These are phyloP conservation scores for Rhagoletis zephyria DNA, from an alignment of 1,140 invertebrate genomes.

Conservation along the genomic window DNA sequence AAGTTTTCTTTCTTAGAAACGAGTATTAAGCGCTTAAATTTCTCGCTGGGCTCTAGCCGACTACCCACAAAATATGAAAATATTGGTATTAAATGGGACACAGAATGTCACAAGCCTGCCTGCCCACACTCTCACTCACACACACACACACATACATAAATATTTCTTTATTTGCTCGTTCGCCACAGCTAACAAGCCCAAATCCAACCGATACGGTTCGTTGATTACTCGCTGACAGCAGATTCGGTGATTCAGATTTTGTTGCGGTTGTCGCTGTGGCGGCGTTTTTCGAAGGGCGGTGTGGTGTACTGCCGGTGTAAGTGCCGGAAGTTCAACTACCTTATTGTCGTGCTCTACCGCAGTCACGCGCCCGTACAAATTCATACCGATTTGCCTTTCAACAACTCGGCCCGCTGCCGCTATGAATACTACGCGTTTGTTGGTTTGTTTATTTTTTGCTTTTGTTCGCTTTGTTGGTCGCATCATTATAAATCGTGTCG, in stretches of 20 bases:
- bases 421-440: not conserved
- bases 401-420: not conserved
- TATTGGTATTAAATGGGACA: too few relatives aligned
- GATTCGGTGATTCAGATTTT: not conserved
- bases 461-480: not conserved
- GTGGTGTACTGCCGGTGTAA: not conserved
- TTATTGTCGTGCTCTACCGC: not conserved
- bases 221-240: slow-evolving; percentile 12
- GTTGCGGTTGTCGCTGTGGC: not conserved
- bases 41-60: too few relatives aligned
- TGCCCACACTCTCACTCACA: not conserved
- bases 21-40: too few relatives aligned
- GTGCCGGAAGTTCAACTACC: not conserved
- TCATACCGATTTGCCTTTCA: not conserved
- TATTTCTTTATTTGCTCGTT: not conserved
- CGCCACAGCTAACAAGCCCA: not conserved
- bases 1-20: too few relatives aligned
- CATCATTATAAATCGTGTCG: not conserved
- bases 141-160: not conserved
- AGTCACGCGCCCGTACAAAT: not conserved
- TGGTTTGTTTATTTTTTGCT: not conserved
- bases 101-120: too few relatives aligned
- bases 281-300: not conserved
- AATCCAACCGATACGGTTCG: slow-evolving; percentile 10
- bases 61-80: too few relatives aligned